These are phyloP conservation scores for Sebastes diaconus DNA, from an alignment of 2,797 vertebrate genomes.

Conservation along the genomic window DNA sequence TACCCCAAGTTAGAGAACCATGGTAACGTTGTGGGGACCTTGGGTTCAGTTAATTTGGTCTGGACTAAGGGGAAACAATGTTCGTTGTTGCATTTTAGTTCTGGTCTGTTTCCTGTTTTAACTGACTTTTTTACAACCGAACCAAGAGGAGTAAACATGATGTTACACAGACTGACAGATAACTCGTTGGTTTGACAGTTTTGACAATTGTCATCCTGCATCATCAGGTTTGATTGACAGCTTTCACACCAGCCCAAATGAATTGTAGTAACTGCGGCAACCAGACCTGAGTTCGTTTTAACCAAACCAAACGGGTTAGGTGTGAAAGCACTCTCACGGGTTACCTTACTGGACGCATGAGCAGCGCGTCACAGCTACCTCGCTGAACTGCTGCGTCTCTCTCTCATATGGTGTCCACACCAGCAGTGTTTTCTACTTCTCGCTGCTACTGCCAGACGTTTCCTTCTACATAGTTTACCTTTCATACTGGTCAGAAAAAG, in stretches of 20 bases:
- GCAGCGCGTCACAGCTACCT: too few relatives aligned
- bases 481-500: too few relatives aligned
- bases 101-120: not conserved
- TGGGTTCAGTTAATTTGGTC: not conserved
- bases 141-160: not conserved
- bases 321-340: not conserved
- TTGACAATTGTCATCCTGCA: not conserved
- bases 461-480: too few relatives aligned
- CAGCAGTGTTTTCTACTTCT: too few relatives aligned
- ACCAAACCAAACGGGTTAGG: not conserved
- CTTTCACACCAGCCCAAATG: too few relatives aligned
- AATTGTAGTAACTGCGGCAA: not conserved
- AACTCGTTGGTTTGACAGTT: not conserved
- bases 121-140: not conserved
- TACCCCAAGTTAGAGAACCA: slow-evolving; percentile 78
- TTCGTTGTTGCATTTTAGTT: not conserved
- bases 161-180: not conserved
- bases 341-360: too few relatives aligned
- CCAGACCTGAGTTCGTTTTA: not conserved
- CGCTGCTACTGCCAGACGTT: too few relatives aligned
- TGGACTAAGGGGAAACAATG: not conserved
- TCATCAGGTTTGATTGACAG: not conserved
- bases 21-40: slow-evolving; percentile 62
- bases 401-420: accelerated
- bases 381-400: too few relatives aligned